Evolutionary conservation across 2,113 vertebrate genomes (phyloP).

Genomic region (Corythoichthys haematopterus): DNA sequence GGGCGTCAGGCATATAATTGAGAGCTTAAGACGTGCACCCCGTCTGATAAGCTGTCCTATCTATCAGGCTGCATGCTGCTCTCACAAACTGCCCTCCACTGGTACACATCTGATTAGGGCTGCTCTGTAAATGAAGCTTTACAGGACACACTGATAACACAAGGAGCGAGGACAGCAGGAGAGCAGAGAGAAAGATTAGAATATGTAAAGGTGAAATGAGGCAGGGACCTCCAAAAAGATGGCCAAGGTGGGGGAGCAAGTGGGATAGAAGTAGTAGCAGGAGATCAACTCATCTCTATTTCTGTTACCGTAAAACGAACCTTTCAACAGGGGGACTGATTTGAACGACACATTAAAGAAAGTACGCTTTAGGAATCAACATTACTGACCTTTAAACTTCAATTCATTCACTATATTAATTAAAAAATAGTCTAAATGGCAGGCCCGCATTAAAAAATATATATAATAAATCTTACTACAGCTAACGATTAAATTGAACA

Average conservation of each 20-base stretch:
- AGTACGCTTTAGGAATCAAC: background rate
- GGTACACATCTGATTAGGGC: conserved; percentile 62
- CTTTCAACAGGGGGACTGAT: background rate
- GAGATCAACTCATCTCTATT: background rate
- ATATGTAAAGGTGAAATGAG: conserved; percentile 45
- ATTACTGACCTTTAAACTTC: background rate
- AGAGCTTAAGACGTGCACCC: conserved; percentile 56
- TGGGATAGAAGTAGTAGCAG: conserved; percentile 7
- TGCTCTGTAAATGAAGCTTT: conserved; percentile 60
- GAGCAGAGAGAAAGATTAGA: conserved; percentile 33
- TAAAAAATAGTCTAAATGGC: background rate
- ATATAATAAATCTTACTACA: background rate
- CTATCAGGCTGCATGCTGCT: conserved; percentile 58
- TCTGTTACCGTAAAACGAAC: background rate
- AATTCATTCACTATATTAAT: background rate
- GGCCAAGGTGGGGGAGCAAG: conserved; percentile 7
- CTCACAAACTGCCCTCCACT: conserved; percentile 56
- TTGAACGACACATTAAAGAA: background rate
- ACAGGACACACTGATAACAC: conserved; percentile 49
- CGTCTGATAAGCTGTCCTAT: conserved; percentile 58
- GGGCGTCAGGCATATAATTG: conserved; percentile 62
- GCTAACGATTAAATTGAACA: conserved; percentile 4
- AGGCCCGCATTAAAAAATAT: too few species aligned
- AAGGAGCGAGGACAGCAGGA: conserved; percentile 25
- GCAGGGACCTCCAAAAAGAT: conserved; percentile 17